Base-by-base conservation (phyloP, 2,888 invertebrate species). In the Beris morrisii region DNA sequence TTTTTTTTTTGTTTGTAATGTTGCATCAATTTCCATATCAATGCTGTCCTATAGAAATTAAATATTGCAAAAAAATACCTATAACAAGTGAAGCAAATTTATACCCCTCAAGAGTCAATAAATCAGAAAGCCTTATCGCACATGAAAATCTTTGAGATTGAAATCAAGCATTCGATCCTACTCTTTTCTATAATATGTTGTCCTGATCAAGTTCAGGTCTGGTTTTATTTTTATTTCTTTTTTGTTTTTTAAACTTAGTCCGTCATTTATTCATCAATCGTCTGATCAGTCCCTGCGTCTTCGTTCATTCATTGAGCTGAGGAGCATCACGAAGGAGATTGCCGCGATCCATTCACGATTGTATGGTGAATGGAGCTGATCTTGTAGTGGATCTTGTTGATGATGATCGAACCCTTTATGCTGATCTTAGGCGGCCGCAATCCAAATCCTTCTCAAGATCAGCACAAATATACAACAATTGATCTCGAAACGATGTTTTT, bases 61-160 rank as follows among this genome's bases (percentile, higher is more conserved):
- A 38, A 38, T 3, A 22, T 22, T 38, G 9, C 38, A 9, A 38
- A 38, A 38, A 38, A 38, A 5, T 38, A 5, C 38, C 38, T 38
- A 38, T 3, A 9, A 22, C 22, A 38, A 38, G 38, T 38, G 1
- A 38, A 38, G 12, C 13, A 15, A 28, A 53, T 53, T 28, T 53
- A 15, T 15, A 53, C 13, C 4, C 5, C 53, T 22, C 6, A 53
- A 65, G 65, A 65, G 65, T 71, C 71, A 71, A 72, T 72, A 72
- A 72, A 72, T 72, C 72, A 72, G 70, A 64, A 65, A 66, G 68
- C 28, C 64, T 56, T 63, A 61, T 61, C 61, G 55, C 31, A 61
- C 53, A 66, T 66, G 32, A 59, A 54, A 64, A 64, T 57, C 38
- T 43, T 50, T 45, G 44, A 66, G 67, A 67, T 67, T 57, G 48